Conservation (phyloP, 2,888 invertebrate species). For the Microdon myrmicae region DNA sequence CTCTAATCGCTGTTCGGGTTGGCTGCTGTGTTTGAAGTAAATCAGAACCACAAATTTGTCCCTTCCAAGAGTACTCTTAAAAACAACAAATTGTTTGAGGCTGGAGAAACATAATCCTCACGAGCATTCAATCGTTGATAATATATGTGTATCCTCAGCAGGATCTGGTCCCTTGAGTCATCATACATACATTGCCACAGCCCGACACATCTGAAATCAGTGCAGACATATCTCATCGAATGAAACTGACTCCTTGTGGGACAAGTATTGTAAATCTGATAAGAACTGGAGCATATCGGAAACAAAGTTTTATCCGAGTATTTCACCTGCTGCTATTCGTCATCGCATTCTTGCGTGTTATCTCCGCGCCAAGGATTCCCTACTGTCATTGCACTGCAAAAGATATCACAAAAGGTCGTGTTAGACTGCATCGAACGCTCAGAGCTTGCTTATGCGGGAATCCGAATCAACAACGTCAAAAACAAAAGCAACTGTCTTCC, state of each 20-base stretch:
- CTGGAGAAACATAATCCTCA: slow-evolving; percentile 34
- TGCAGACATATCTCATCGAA: slow-evolving; percentile 44
- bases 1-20: no score
- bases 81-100: slow-evolving; percentile 45
- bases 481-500: no score
- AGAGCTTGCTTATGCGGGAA: no score
- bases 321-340: slow-evolving; percentile 28
- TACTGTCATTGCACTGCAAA: no score
- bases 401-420: no score
- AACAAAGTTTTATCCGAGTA: no score
- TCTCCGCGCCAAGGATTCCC: no score
- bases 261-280: slow-evolving; percentile 48
- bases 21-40: slow-evolving; percentile 3
- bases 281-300: slow-evolving; percentile 14
- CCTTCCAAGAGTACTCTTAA: slow-evolving; percentile 35
- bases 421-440: no score
- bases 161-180: slow-evolving; percentile 7
- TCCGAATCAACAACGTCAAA: no score
- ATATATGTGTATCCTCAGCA: slow-evolving; percentile 26
- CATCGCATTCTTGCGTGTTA: slow-evolving; percentile 23
- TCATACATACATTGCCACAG: slow-evolving; percentile 6
- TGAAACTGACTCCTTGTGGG: slow-evolving; percentile 48
- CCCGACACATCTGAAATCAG: slow-evolving; percentile 15
- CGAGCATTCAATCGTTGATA: slow-evolving; percentile 35
- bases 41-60: slow-evolving; percentile 44